phyloP scores from a whole-genome alignment of 2,888 invertebrate species.

The Rhagium mordax region DNA sequence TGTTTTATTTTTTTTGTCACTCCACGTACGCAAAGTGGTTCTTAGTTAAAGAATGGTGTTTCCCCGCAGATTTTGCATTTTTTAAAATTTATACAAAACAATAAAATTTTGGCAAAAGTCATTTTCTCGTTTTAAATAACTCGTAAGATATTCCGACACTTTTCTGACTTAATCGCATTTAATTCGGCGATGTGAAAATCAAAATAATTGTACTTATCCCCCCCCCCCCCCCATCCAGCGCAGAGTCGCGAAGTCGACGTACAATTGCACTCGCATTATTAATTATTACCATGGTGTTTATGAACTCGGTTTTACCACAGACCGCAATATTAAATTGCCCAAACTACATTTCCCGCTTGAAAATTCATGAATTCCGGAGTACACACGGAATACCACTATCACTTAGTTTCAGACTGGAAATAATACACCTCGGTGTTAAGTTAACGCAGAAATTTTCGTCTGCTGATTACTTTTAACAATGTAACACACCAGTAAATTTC shows the following conservation, averaged over 20 bases:
- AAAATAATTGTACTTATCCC: not conserved
- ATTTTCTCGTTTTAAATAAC: too few species aligned
- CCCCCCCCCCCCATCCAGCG: slow-evolving; percentile 14
- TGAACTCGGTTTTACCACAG: slow-evolving; percentile 42
- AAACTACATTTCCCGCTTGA: slow-evolving; percentile 45
- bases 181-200: not conserved
- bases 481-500: too few species aligned
- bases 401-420: slow-evolving; percentile 29
- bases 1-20: too few species aligned
- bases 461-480: not conserved
- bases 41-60: too few species aligned
- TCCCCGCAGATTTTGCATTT: too few species aligned
- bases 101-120: too few species aligned
- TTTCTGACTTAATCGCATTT: not conserved
- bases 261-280: slow-evolving; percentile 26
- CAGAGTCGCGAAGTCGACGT: not conserved
- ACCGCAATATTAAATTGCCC: slow-evolving; percentile 49
- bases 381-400: slow-evolving; percentile 37
- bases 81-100: too few species aligned
- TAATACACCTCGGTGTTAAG: not conserved
- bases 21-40: too few species aligned
- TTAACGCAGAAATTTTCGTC: not conserved
- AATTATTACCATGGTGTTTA: slow-evolving; percentile 45
- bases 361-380: slow-evolving; percentile 48
- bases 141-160: too few species aligned